These are phyloP conservation scores for Muntiacus muntjak DNA, from an alignment of 2,113 vertebrate genomes.

Conservation along the genomic window DNA sequence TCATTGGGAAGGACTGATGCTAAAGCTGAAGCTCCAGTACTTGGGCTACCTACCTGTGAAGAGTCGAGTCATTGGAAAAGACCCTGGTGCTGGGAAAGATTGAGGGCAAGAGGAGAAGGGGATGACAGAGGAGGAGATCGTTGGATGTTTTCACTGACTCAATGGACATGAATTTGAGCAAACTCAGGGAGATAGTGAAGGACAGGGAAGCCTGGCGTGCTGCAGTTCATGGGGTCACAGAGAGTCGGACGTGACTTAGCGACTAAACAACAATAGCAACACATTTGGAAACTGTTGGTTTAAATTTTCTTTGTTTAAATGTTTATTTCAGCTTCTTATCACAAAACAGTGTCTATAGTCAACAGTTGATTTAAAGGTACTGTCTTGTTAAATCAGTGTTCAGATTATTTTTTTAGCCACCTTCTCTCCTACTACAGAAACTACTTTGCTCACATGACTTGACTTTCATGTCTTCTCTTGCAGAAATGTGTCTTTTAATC, in stretches of 20 bases:
- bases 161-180: neutral
- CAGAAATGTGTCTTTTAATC: neutral
- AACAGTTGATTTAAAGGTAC: neutral
- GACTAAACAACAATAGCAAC: neutral
- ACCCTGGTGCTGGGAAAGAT: neutral
- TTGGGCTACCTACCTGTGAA: neutral
- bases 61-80: neutral
- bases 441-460: neutral
- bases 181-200: neutral
- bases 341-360: neutral
- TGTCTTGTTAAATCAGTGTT: neutral
- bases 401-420: neutral
- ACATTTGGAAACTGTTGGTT: neutral
- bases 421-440: neutral
- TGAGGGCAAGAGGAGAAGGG: neutral
- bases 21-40: neutral
- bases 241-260: neutral
- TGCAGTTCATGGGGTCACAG: neutral
- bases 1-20: neutral
- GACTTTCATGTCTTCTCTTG: neutral
- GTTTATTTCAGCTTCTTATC: neutral
- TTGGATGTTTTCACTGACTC: neutral
- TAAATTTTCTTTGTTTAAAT: neutral
- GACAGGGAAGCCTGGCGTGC: neutral
- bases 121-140: neutral